Evolutionary conservation across 2,888 invertebrate species (phyloP), one percentile per base, ranked within the genome.

Genomic region (Drosophila paranaensis): DNA sequence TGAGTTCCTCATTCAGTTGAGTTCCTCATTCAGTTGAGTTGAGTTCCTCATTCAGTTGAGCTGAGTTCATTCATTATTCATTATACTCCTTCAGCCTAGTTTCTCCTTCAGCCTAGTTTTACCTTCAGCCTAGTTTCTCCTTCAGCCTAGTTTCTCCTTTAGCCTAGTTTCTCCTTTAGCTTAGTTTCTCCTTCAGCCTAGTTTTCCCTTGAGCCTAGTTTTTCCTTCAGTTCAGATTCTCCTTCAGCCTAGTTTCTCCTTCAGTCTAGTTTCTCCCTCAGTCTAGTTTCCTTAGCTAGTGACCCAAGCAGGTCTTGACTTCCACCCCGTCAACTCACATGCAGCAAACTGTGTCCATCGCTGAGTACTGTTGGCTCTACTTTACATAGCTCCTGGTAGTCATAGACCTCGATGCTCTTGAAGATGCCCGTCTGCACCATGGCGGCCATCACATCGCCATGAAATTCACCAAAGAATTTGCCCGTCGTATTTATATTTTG

Each of bases 301-400:
- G 2, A 3, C 16, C 3, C 48, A 14, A n/a, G 2, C 2, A 33
- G 11, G 9, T 5, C 8, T 35, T 27, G 6, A 3, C 13, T 16
- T 35, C 5, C 10, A 27, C 8, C 14, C 16, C 20, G 2, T 43
- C 16, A 16, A 77, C 88, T 90, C 79, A 92, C 92, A 72, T 92
- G 90, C 25, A 91, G 55, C 1, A 92, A 55, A 5, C 74, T 71
- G 56, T 82, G 82, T 30, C 78, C 91, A 77, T 92, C 91, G 81
- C 91, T 93, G 25, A 81, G 82, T 5, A 81, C 76, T 30, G 85
- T 88, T 27, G 92, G 92, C 3, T 92, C 91, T 60, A 93, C 93
- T 60, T 93, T 93, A 88, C 98, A 98, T 39, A 97, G 93, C 1
- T 96, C 97, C 92, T 98, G 98, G 90, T 97, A 97, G 92, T 98